phyloP scores from a whole-genome alignment of 2,797 vertebrate species.

The Pangasius krempfi region DNA sequence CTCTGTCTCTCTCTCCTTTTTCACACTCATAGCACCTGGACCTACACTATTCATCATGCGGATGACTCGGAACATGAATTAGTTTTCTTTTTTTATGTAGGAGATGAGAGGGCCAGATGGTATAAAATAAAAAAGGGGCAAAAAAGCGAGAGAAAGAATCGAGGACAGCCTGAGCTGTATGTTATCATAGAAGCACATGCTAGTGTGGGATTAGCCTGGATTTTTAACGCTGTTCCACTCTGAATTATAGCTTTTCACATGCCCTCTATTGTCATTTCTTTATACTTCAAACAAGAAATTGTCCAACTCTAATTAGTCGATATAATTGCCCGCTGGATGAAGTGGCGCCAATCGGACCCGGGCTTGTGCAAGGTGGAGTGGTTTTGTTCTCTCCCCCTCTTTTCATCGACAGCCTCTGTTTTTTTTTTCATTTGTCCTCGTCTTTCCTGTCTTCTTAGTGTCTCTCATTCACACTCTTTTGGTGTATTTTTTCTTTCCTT shows the following conservation, averaged over 20 bases:
- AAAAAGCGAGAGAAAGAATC: slow-evolving; percentile 58
- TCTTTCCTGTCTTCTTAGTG: slow-evolving; percentile 36
- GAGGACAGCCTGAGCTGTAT: slow-evolving; percentile 62
- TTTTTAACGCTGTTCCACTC: slow-evolving; percentile 74
- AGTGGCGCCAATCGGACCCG: slow-evolving; percentile 73
- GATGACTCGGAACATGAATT: slow-evolving; percentile 88
- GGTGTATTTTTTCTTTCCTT: slow-evolving; percentile 42
- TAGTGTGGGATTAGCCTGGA: slow-evolving; percentile 75
- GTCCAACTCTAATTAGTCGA: slow-evolving; percentile 82
- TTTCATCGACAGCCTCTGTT: slow-evolving; percentile 70
- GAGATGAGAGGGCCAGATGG: slow-evolving; percentile 84
- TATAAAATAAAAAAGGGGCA: slow-evolving; percentile 72
- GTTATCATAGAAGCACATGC: slow-evolving; percentile 76
- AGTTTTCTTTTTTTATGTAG: slow-evolving; percentile 78
- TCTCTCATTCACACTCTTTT: slow-evolving; percentile 44
- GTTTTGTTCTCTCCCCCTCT: slow-evolving; percentile 73
- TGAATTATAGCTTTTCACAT: slow-evolving; percentile 78
- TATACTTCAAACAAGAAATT: slow-evolving; percentile 82
- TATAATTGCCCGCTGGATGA: slow-evolving; percentile 81
- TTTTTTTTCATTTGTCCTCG: slow-evolving; percentile 55
- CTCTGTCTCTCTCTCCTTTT: slow-evolving; percentile 73
- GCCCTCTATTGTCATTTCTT: slow-evolving; percentile 79
- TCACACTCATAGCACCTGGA: slow-evolving; percentile 88
- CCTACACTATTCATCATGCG: slow-evolving; percentile 95
- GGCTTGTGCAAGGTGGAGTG: slow-evolving; percentile 78